phyloP scores from a whole-genome alignment of 2,888 invertebrate genomes.

The Tetramorium bicarinatum region DNA sequence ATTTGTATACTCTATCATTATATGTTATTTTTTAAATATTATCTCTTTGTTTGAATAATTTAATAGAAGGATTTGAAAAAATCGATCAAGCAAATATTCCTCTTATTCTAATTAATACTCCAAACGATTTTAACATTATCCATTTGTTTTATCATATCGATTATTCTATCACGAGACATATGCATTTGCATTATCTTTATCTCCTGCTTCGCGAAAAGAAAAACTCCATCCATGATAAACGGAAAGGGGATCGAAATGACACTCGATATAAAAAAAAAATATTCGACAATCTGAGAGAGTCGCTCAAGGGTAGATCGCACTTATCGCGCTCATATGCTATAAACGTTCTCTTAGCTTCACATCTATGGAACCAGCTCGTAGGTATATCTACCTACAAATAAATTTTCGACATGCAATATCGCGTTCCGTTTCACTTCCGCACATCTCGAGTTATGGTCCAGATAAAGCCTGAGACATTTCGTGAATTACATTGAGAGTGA shows the following conservation, averaged over 20 bases:
- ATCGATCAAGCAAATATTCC: background rate
- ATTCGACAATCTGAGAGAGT: slow-evolving; percentile 26
- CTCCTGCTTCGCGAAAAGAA: background rate
- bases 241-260: slow-evolving; percentile 6
- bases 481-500: slow-evolving; percentile 17
- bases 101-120: background rate
- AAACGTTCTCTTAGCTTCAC: slow-evolving; percentile 36
- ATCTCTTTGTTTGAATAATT: background rate
- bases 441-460: slow-evolving; percentile 17
- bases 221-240: background rate
- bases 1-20: too few species aligned
- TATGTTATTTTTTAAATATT: too few species aligned
- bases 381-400: slow-evolving; percentile 13
- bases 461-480: slow-evolving; percentile 29
- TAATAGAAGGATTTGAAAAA: background rate
- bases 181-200: slow-evolving; percentile 25
- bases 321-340: slow-evolving; percentile 40
- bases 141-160: background rate
- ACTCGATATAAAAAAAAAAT: slow-evolving; percentile 26
- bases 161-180: background rate
- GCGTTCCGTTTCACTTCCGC: slow-evolving; percentile 37
- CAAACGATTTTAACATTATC: background rate
- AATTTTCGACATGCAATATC: slow-evolving; percentile 34
- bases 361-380: slow-evolving; percentile 2
- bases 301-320: slow-evolving; percentile 27